Evolutionary conservation across 2,797 vertebrate species (phyloP).

Genomic region (Selene dorsalis): DNA sequence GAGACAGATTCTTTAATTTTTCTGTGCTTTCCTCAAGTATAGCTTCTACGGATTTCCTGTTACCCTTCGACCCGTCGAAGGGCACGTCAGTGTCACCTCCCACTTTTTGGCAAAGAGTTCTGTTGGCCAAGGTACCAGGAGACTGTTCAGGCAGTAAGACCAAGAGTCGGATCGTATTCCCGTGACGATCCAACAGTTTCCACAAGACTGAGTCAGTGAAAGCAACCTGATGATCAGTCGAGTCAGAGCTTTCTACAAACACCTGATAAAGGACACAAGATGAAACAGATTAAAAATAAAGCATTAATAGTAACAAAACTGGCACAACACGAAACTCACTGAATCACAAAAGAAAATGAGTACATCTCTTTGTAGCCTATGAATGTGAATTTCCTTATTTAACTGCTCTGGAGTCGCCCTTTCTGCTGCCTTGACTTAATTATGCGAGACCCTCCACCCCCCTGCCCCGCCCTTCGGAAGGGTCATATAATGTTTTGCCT

Average conservation of each 20-base stretch:
- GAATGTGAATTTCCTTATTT: too few species aligned
- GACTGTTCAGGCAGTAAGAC: constrained; percentile 94
- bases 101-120: constrained; percentile 88
- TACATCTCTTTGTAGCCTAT: too few species aligned
- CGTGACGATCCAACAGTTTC: constrained; percentile 97
- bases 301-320: background rate
- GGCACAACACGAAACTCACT: background rate
- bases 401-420: too few species aligned
- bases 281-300: background rate
- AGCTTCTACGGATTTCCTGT: constrained; percentile 94
- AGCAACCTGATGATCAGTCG: constrained; percentile 88
- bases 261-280: constrained; percentile 82
- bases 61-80: constrained; percentile 88
- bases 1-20: constrained; percentile 95
- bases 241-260: constrained; percentile 96
- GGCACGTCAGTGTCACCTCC: constrained; percentile 85
- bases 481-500: too few species aligned
- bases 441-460: too few species aligned
- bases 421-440: too few species aligned
- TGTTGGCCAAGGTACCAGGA: constrained; percentile 88
- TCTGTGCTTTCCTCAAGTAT: constrained; percentile 98
- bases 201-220: constrained; percentile 96
- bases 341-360: background rate
- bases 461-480: too few species aligned
- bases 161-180: constrained; percentile 96